Base-by-base conservation (phyloP, 2,888 invertebrate species). In the Andrena minutula region DNA sequence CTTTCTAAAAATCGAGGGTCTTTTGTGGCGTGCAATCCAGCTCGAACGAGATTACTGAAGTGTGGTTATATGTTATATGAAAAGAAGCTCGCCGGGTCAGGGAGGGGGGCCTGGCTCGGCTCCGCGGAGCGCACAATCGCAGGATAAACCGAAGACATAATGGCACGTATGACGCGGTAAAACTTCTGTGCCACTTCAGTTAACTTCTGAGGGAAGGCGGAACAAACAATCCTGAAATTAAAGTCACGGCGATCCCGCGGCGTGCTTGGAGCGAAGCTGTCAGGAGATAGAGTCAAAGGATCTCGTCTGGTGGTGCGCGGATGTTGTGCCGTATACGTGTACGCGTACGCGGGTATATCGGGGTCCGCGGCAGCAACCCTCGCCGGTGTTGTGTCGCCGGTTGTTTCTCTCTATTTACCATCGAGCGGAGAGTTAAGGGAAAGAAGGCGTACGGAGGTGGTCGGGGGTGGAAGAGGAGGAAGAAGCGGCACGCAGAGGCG, bases 171-270 rank as follows among this genome's bases (percentile, higher is more conserved):
- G 74, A 79, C 84, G 76, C 84, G 84, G 84, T 83, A 75, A 75
- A 84, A 84, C 79, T 75, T 84, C 79, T 78, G 79, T 79, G 79
- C 83, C 84, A 84, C 84, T 84, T 84, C 72, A 84, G 84, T 84
- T 79, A 80, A 80, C 84, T 84, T 84, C 74, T 77, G 84, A 76
- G 84, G 84, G 84, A 80, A 80, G 84, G 76, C 79, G 80, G 84
- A 84, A 75, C 84, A 83, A 84, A 84, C 84, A 84, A 84, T 84
- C 84, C 72, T 26, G 84, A 71, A 84, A 84, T 84, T 79, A 84
- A 84, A 84, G 83, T 84, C 79, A 79, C 83, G 83, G 83, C 83
- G 83, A 84, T 84, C 72, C 83, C 72, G 77, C 70, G 78, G 83
- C 51, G 75, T 60, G 53, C 65, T 30, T 56, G 73, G 58, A 73